Evolutionary conservation across 2,113 vertebrate genomes (phyloP).

Genomic region (Clarias magur): DNA sequence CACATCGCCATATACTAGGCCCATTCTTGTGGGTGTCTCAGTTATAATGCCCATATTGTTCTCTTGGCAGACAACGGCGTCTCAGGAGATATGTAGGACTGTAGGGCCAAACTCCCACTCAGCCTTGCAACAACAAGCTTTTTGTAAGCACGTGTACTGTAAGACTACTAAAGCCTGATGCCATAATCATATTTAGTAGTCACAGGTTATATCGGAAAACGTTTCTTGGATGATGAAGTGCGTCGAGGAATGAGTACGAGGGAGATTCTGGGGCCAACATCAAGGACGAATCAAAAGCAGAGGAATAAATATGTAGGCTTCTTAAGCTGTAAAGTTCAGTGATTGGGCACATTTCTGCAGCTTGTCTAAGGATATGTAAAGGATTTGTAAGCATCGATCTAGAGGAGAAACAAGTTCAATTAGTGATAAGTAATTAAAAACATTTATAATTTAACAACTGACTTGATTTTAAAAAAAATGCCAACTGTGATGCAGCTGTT

Average conservation of each 20-base stretch:
- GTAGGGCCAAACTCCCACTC: conserved; percentile 9
- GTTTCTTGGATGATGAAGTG: background rate
- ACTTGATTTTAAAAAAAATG: background rate
- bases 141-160: conserved; percentile 33
- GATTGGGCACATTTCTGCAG: background rate
- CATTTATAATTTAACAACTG: background rate
- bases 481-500: background rate
- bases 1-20: background rate
- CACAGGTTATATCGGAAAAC: conserved; percentile 13
- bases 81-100: conserved; percentile 24
- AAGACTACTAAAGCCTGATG: conserved; percentile 27
- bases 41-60: conserved; percentile 31
- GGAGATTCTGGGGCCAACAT: background rate
- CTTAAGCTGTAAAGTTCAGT: background rate
- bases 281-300: background rate
- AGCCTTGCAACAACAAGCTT: conserved; percentile 19
- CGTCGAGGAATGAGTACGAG: too few relatives aligned
- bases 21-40: background rate
- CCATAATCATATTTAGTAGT: conserved; percentile 41
- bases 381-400: background rate
- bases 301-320: background rate
- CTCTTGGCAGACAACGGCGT: background rate
- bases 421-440: background rate
- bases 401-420: background rate
- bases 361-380: background rate